phyloP scores from a whole-genome alignment of 1,140 invertebrate species.

The Heliconius hewitsoni region DNA sequence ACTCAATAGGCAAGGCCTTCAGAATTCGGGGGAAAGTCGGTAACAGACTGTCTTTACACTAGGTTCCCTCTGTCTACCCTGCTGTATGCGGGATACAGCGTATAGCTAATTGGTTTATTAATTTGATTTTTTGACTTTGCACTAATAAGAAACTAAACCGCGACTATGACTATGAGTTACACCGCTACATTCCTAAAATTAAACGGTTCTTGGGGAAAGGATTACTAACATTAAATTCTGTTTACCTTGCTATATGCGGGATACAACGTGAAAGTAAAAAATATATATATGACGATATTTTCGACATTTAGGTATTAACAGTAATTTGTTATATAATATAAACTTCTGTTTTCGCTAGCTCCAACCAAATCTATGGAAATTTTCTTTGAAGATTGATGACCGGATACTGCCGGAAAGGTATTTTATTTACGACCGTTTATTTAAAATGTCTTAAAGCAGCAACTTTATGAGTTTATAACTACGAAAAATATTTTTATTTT shows the following conservation, averaged over 20 bases:
- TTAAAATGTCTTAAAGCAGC: background rate
- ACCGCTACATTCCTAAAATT: no score
- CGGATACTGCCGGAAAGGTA: slow-evolving; percentile 2
- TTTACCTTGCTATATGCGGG: no score
- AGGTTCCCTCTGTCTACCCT: no score
- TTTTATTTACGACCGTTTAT: slow-evolving; percentile 8
- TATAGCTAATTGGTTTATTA: no score
- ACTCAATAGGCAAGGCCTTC: background rate
- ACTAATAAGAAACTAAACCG: no score
- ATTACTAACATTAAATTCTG: background rate
- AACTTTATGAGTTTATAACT: background rate
- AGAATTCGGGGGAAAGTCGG: background rate
- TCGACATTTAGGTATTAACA: background rate
- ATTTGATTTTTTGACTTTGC: no score
- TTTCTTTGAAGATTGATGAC: background rate
- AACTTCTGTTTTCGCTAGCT: background rate
- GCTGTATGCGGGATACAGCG: no score
- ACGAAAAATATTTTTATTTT: background rate
- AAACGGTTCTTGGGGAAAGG: no score
- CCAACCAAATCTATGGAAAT: background rate
- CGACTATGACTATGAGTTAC: no score
- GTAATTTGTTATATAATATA: background rate
- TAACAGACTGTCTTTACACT: background rate
- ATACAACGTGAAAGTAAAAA: background rate
- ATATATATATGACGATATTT: background rate